Percentiles rank a stretch among this genome's conserved stretches.
Conservation (phyloP, 1,140 invertebrate genomes). For the Ectropis grisescens region DNA sequence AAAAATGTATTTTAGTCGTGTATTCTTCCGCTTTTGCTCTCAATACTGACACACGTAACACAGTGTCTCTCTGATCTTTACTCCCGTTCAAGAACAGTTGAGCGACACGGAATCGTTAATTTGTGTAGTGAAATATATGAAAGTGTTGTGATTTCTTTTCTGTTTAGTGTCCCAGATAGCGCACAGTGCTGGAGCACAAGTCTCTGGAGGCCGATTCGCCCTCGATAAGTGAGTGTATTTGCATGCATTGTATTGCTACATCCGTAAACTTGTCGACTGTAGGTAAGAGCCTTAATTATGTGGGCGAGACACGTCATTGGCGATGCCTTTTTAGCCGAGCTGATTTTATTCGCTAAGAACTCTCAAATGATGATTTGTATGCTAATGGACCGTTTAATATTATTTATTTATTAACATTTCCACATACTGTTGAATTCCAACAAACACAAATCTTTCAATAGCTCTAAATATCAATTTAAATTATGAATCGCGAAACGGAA, state of each 20-base stretch:
- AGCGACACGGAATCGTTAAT: slow-evolving; percentile 21
- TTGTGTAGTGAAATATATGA: slow-evolving; percentile 43
- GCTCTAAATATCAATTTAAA: no score
- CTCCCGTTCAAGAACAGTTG: slow-evolving; percentile 50
- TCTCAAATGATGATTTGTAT: no score
- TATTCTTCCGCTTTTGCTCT: slow-evolving; percentile 39
- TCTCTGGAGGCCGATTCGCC: slow-evolving; percentile 38
- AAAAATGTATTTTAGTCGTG: slow-evolving; percentile 52
- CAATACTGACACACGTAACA: slow-evolving; percentile 32
- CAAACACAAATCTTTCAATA: no score
- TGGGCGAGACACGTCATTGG: slow-evolving; percentile 58
- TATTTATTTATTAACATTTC: no score
- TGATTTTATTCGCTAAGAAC: not conserved
- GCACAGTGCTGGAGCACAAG: slow-evolving; percentile 30
- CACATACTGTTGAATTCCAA: no score
- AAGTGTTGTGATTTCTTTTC: slow-evolving; percentile 58
- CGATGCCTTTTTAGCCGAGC: slow-evolving; percentile 24
- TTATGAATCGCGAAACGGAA: no score
- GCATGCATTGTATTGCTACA: slow-evolving; percentile 38
- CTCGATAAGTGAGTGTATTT: slow-evolving; percentile 54
- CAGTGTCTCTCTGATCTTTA: slow-evolving; percentile 57
- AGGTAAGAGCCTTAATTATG: no score
- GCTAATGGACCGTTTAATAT: no score
- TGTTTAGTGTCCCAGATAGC: slow-evolving; percentile 48
- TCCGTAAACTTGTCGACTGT: slow-evolving; percentile 28